Percentiles rank a stretch among this genome's conserved stretches.
Evolutionary conservation across 2,797 vertebrate genomes (phyloP).

Genomic region (Synaphobranchus kaupii): DNA sequence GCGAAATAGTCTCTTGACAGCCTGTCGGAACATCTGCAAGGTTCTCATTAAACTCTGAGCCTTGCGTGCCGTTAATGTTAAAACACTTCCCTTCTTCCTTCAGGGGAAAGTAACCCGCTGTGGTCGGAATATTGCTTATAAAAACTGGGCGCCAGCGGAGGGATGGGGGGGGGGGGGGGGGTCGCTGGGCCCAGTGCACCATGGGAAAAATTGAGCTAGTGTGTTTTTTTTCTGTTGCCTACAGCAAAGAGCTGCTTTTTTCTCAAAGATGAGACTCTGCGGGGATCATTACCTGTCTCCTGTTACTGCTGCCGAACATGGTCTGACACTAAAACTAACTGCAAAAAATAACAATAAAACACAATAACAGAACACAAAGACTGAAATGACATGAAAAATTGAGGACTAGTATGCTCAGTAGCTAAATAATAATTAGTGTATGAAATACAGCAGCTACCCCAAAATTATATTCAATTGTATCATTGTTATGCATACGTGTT

Average conservation of each 20-base stretch:
- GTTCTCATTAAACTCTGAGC: neutral
- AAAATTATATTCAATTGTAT: neutral
- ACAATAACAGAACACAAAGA: neutral
- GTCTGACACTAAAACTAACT: neutral
- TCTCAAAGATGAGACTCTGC: neutral
- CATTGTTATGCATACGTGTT: neutral
- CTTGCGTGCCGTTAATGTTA: neutral
- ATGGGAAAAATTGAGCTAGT: conserved; percentile 54
- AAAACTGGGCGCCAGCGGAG: conserved; percentile 55
- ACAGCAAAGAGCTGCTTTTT: neutral
- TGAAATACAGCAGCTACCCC: neutral
- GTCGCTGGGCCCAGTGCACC: conserved; percentile 34
- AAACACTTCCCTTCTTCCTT: neutral
- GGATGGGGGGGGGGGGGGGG: conserved; percentile 43
- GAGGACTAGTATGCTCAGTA: neutral
- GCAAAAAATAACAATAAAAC: neutral
- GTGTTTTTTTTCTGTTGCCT: neutral
- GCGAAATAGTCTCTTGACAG: neutral
- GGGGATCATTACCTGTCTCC: neutral
- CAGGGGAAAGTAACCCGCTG: neutral
- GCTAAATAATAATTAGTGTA: neutral
- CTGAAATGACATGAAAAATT: neutral
- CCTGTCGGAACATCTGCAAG: neutral
- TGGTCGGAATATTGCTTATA: conserved; percentile 50
- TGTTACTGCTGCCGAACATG: neutral